A percentile compares a stretch with the other conserved stretches of the same genome.
These are phyloP conservation scores for Globodera rostochiensis DNA, from an alignment of 1,140 invertebrate genomes.

Conservation along the genomic window DNA sequence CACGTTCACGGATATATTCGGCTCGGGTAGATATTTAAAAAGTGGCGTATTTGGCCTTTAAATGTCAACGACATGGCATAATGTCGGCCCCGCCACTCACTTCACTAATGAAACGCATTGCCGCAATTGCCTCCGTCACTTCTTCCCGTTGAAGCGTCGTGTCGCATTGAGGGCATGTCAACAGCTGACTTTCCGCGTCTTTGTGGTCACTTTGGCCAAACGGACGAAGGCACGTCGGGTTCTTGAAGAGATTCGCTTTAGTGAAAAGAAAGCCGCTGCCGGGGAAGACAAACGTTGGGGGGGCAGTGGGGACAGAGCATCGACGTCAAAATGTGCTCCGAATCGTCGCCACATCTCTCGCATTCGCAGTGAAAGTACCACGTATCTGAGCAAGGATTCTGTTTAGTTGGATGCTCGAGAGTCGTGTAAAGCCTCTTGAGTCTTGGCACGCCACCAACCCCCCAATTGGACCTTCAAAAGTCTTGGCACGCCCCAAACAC, in stretches of 20 bases:
- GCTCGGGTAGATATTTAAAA: too few relatives aligned
- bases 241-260: slow-evolving; percentile 10
- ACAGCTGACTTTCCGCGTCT: slow-evolving; percentile 34
- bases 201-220: slow-evolving; percentile 41
- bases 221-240: slow-evolving; percentile 28
- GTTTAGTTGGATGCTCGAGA: background rate
- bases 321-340: slow-evolving; percentile 58
- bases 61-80: too few relatives aligned
- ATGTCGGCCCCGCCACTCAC: background rate
- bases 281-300: slow-evolving; percentile 26
- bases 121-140: slow-evolving; percentile 48
- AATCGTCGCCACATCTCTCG: slow-evolving; percentile 51
- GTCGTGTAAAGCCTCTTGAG: too few relatives aligned
- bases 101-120: slow-evolving; percentile 52
- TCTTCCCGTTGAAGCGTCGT: slow-evolving; percentile 27
- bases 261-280: slow-evolving; percentile 19
- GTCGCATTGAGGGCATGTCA: slow-evolving; percentile 43
- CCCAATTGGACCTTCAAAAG: too few relatives aligned
- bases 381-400: slow-evolving; percentile 29
- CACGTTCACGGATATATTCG: too few relatives aligned
- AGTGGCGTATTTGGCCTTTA: too few relatives aligned
- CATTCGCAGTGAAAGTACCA: slow-evolving; percentile 65
- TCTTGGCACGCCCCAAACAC: too few relatives aligned
- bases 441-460: too few relatives aligned
- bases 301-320: slow-evolving; percentile 54